phyloP scores from a whole-genome alignment of 2,888 invertebrate genomes.

The Diarsia dahlii region DNA sequence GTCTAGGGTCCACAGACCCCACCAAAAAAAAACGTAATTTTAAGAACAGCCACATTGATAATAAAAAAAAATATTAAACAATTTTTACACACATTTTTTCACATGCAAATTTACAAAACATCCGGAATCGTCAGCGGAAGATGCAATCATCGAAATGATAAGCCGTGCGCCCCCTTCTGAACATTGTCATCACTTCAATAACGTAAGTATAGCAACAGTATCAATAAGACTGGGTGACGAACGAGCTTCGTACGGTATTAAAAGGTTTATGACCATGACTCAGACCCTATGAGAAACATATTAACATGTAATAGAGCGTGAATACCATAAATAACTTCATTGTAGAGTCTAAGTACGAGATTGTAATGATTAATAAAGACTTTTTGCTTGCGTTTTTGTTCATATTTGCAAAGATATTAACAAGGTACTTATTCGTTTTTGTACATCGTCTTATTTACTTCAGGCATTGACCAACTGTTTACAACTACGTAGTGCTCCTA shows the following conservation, averaged over 20 bases:
- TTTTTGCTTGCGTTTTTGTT: slow-evolving; percentile 5
- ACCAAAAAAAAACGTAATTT: slow-evolving; percentile 8
- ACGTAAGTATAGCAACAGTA: slow-evolving; percentile 53
- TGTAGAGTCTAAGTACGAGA: slow-evolving; percentile 16
- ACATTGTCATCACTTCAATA: slow-evolving; percentile 52
- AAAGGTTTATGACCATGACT: slow-evolving; percentile 52
- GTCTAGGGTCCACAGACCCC: not conserved
- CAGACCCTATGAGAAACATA: slow-evolving; percentile 48
- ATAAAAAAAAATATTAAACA: not conserved
- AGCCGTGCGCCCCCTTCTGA: slow-evolving; percentile 54
- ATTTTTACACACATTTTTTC: slow-evolving; percentile 26
- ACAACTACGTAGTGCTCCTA: not conserved
- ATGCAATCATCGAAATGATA: slow-evolving; percentile 52
- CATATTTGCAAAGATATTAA: slow-evolving; percentile 20
- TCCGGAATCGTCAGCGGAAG: slow-evolving; percentile 56
- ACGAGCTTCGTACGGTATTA: slow-evolving; percentile 32
- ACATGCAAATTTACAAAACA: slow-evolving; percentile 52
- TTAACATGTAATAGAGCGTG: slow-evolving; percentile 25
- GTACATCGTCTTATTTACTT: slow-evolving; percentile 5
- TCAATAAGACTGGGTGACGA: slow-evolving; percentile 51
- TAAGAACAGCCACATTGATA: not conserved
- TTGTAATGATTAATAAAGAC: not conserved
- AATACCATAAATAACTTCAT: slow-evolving; percentile 27
- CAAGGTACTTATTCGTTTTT: slow-evolving; percentile 3
- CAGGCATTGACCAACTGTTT: slow-evolving; percentile 8